Conservation (phyloP, 2,888 invertebrate genomes). For the Stomorhina lunata region DNA sequence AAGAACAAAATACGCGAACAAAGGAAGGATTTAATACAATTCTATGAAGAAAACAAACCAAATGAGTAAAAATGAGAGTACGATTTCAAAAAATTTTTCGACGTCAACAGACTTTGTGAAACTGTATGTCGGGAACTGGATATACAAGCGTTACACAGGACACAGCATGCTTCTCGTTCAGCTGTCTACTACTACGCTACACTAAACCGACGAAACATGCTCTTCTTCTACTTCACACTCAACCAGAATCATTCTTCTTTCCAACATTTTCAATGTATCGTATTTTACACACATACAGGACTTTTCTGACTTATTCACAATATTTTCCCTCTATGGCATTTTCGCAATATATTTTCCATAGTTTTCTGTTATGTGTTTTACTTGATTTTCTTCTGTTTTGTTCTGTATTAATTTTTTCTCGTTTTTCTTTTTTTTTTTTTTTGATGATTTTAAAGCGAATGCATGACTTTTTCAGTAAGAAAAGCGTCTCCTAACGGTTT, state of each 20-base stretch:
- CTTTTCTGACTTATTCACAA: no score
- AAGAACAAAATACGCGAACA: constrained; percentile 19
- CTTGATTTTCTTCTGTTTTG: constrained; percentile 31
- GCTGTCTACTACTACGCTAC: constrained; percentile 45
- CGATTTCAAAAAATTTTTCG: constrained; percentile 20
- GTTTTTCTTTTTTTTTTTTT: constrained; percentile 13
- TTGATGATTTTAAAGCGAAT: constrained; percentile 69
- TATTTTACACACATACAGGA: constrained; percentile 42
- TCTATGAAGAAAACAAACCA: constrained; percentile 1
- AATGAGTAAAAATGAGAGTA: not conserved
- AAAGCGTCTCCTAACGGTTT: constrained; percentile 81
- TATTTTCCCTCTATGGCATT: constrained; percentile 55
- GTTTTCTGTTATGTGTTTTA: constrained; percentile 38
- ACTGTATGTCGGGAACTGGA: constrained; percentile 24
- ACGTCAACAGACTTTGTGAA: constrained; percentile 47
- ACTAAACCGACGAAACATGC: constrained; percentile 11
- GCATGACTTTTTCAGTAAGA: constrained; percentile 79
- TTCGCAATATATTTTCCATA: constrained; percentile 52
- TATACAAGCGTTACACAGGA: constrained; percentile 19
- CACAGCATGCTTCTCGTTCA: constrained; percentile 39
- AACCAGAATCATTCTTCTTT: not conserved
- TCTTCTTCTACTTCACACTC: constrained; percentile 1
- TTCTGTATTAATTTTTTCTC: not conserved
- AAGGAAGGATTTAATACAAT: constrained; percentile 40
- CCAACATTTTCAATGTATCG: constrained; percentile 15